Percentiles rank a stretch among this genome's conserved stretches.
These are phyloP conservation scores for Dolichomitus sp. DNA, from an alignment of 2,888 invertebrate genomes.

Conservation along the genomic window DNA sequence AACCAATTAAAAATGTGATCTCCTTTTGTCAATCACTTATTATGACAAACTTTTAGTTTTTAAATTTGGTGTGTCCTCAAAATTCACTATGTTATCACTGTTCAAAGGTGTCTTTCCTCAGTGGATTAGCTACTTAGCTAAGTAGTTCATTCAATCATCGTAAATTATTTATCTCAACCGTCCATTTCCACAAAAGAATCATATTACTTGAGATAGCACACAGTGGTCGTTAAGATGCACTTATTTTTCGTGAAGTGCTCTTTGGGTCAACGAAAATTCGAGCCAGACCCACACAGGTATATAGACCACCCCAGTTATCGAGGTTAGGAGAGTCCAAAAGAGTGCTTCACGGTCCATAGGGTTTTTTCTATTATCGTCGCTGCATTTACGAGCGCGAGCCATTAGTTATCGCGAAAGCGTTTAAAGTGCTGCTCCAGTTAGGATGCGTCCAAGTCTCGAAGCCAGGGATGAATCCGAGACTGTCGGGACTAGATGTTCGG, in stretches of 20 bases:
- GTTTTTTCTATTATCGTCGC: slow-evolving; percentile 38
- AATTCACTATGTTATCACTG: not conserved
- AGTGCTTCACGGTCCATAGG: slow-evolving; percentile 51
- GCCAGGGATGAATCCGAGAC: slow-evolving; percentile 12
- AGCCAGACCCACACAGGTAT: slow-evolving; percentile 9
- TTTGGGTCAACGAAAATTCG: slow-evolving; percentile 10
- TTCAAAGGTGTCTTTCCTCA: not conserved
- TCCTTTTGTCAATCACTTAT: too few species aligned
- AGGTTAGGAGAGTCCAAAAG: slow-evolving; percentile 33
- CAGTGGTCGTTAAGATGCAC: slow-evolving; percentile 24
- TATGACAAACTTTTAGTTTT: not conserved
- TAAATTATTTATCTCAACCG: slow-evolving; percentile 40
- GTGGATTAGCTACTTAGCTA: not conserved
- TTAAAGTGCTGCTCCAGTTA: slow-evolving; percentile 73
- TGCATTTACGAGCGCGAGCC: slow-evolving; percentile 71
- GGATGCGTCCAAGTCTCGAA: slow-evolving; percentile 22
- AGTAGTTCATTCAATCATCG: slow-evolving; percentile 37
- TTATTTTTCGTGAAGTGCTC: slow-evolving; percentile 19
- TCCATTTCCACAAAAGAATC: slow-evolving; percentile 5
- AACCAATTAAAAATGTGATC: too few species aligned
- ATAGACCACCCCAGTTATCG: slow-evolving; percentile 13
- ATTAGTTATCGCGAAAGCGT: slow-evolving; percentile 79
- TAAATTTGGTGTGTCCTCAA: not conserved
- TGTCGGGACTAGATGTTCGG: slow-evolving; percentile 9
- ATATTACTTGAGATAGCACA: slow-evolving; percentile 9